Evolutionary conservation across 2,888 invertebrate genomes (phyloP).

Genomic region (Pristionchus japonicus): DNA sequence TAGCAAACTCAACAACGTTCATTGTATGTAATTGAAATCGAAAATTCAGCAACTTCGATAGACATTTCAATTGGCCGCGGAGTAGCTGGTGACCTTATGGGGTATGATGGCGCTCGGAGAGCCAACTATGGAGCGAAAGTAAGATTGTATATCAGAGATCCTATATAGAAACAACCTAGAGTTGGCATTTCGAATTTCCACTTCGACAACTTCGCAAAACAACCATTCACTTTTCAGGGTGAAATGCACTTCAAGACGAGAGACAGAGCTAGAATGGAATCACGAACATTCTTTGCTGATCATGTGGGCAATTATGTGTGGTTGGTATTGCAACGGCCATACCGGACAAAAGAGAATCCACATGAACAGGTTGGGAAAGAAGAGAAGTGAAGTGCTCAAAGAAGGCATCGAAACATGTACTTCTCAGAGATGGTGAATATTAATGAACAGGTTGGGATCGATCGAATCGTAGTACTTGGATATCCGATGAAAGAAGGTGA

Average conservation of each 20-base stretch:
- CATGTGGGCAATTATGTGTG: conserved; percentile 67
- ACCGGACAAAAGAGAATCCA: conserved; percentile 53
- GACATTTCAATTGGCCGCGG: conserved; percentile 40
- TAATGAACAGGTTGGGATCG: conserved; percentile 40
- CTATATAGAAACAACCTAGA: too few species aligned
- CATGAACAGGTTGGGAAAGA: conserved; percentile 52
- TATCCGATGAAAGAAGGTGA: conserved; percentile 39
- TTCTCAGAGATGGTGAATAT: too few species aligned
- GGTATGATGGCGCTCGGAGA: conserved; percentile 37
- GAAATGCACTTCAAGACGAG: conserved; percentile 45
- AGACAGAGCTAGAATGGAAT: conserved; percentile 30
- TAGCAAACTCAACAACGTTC: too few species aligned
- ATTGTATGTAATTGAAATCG: too few species aligned
- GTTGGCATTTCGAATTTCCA: too few species aligned
- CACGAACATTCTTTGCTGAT: conserved; percentile 62
- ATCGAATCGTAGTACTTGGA: conserved; percentile 44
- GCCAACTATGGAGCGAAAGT: conserved; percentile 44
- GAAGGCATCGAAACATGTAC: too few species aligned
- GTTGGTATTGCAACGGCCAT: conserved; percentile 63
- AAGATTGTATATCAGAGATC: too few species aligned
- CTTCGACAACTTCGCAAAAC: not conserved
- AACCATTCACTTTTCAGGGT: not conserved
- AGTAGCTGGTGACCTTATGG: not conserved
- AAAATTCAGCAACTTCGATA: conserved; percentile 26
- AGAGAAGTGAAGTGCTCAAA: too few species aligned